Conservation (phyloP, 2,113 vertebrate species). For the Triplophysa rosa region DNA sequence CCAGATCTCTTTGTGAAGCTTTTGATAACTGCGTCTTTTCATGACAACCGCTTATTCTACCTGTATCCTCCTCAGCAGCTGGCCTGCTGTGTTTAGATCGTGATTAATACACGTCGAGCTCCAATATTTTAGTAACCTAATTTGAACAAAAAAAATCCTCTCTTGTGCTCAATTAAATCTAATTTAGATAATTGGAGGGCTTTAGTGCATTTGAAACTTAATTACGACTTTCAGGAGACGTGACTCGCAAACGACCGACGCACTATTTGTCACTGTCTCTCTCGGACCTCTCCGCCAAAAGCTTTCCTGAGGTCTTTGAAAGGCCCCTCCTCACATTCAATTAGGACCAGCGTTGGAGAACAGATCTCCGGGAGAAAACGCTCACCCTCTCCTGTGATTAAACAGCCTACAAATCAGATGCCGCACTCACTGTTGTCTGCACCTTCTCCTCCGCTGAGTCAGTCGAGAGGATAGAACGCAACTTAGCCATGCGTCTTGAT, state of each 20-base stretch:
- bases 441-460: constrained; percentile 17
- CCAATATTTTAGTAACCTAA: constrained; percentile 68
- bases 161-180: constrained; percentile 63
- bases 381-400: constrained; percentile 27
- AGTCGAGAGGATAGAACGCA: constrained; percentile 11
- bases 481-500: constrained; percentile 36
- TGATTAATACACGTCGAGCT: constrained; percentile 42
- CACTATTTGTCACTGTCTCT: background rate
- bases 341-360: constrained; percentile 23
- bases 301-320: constrained; percentile 8
- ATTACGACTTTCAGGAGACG: constrained; percentile 34
- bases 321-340: constrained; percentile 17
- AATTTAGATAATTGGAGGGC: constrained; percentile 67
- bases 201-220: constrained; percentile 52
- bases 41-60: constrained; percentile 2
- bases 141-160: constrained; percentile 55
- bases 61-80: constrained; percentile 33
- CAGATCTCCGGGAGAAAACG: constrained; percentile 27
- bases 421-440: constrained; percentile 24
- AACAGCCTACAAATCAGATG: constrained; percentile 48
- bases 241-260: constrained; percentile 30
- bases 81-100: constrained; percentile 4
- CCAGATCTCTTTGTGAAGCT: background rate
- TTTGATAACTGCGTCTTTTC: constrained; percentile 11
- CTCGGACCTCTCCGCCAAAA: background rate